Evolutionary conservation across 2,797 vertebrate genomes (phyloP), one percentile per base, ranked within the genome.

Genomic region (Chaenodraco wilsoni): DNA sequence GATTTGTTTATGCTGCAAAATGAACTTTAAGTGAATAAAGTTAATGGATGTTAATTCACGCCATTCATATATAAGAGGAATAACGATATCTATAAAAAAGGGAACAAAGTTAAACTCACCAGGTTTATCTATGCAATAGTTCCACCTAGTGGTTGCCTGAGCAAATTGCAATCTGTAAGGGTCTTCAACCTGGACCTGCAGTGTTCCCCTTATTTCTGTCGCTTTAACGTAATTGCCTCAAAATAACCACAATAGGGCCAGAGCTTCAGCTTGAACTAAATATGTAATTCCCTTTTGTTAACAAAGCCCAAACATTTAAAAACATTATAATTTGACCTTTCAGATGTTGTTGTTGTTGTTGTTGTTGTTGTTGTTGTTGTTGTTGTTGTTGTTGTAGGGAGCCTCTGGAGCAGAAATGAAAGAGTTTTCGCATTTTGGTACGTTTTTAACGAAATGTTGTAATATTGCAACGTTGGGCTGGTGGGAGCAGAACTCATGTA

Each of bases 91-190:
- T 45, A 12, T 48, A 5, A 48, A 63, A 55, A 43, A 27, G 37
- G 9, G 16, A 40, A 13, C 6, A 14, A 51, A 57, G 13, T 12
- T 2, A 31, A 48, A 11, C 37, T 31, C 44, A 57, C 11, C 13
- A 11, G 17, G 5, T 3, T 69, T 50, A 46, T 74, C 84, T 57
- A 71, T 68, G 63, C 74, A 87, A 90, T 48, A 83, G 60, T 66
- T 69, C 89, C 88, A 88, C 78, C 90, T 69, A 83, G 91, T 93
- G 92, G 90, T 59, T 56, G 15, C 9, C 65, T 9, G 8, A 49
- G n/a, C n/a, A 60, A 71, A 84, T 54, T 85, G 44, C 84, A 87
- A n/a, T 17, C 5, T 45, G n/a, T 17, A 9, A 27, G 16, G 21
- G 62, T 1, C 3, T 3, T n/a, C 0, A 2, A 27, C 2, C 5